Percentiles rank a stretch among this genome's conserved stretches.
These are phyloP conservation scores for Desoria tigrina DNA, from an alignment of 2,888 invertebrate genomes.

Conservation along the genomic window DNA sequence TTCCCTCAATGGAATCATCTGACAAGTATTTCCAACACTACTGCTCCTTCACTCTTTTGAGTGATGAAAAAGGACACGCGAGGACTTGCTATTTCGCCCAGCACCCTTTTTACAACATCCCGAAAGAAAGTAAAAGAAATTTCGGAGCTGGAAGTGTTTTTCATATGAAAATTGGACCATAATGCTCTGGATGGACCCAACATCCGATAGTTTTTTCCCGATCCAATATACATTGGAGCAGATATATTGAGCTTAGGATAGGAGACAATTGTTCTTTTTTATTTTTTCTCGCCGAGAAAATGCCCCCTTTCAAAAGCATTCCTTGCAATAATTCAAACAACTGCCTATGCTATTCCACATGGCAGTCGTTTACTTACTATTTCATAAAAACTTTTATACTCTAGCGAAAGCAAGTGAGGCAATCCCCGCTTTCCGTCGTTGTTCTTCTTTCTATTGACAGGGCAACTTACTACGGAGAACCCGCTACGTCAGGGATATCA, in stretches of 20 bases:
- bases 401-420: slow-evolving; percentile 18
- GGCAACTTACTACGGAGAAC: slow-evolving; percentile 12
- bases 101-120: slow-evolving; percentile 17
- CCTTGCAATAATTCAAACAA: slow-evolving; percentile 52
- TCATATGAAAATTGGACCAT: slow-evolving; percentile 49
- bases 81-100: slow-evolving; percentile 24
- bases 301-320: slow-evolving; percentile 53
- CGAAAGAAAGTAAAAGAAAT: slow-evolving; percentile 19
- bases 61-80: slow-evolving; percentile 39
- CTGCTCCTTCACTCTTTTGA: slow-evolving; percentile 16
- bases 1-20: slow-evolving; percentile 6
- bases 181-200: slow-evolving; percentile 43
- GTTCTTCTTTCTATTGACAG: not conserved
- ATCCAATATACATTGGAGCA: not conserved
- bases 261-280: slow-evolving; percentile 52
- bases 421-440: slow-evolving; percentile 25
- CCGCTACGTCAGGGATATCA: slow-evolving; percentile 17
- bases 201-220: slow-evolving; percentile 43
- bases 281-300: slow-evolving; percentile 46
- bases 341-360: slow-evolving; percentile 28
- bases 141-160: slow-evolving; percentile 42
- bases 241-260: slow-evolving; percentile 14
- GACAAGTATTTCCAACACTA: slow-evolving; percentile 4
- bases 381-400: slow-evolving; percentile 42
- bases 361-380: slow-evolving; percentile 40